Evolutionary conservation across 2,113 vertebrate species (phyloP), one percentile per base, ranked within the genome.

Genomic region (Myotis lucifugus): DNA sequence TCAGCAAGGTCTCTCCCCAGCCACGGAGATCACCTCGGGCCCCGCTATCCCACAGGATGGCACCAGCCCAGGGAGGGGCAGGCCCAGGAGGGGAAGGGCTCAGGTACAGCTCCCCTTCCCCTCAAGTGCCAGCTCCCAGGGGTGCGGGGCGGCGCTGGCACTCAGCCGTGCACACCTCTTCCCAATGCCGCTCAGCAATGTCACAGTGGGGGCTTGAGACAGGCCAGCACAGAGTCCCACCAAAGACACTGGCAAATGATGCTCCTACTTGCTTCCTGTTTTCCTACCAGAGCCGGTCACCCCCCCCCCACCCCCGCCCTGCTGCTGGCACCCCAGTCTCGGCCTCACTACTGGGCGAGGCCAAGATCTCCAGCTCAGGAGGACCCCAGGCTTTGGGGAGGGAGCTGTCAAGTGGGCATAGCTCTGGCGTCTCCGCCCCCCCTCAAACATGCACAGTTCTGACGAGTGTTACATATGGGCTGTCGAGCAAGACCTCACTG

Each of bases 201-300:
- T 1, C 42, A 8, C 64, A 10, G 10, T 0, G 34, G 29, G 0
- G 7, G 46, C 2, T 0, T 21, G 2, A 8, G 21, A 9, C 1
- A 0, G 46, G 19, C 66, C 0, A 0, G 18, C 5, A 48, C 18
- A 2, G 12, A 59, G 23, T 42, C 7, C 56, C 23, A 40, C 77
- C 77, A 10, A 10, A 15, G n/a, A 59, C 10, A 17, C 0, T 21
- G 66, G 19, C 12, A 18, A 3, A 27, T 0, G 10, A 19, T 0
- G 14, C 6, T 25, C 37, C 9, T 1, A 8, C 1, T 23, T n/a
- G 15, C 5, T 56, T 14, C 59, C 29, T n/a, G 29, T 15, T 10
- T 6, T n/a, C 54, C 72, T 8, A 5, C 64, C 40, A 0, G 34
- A 37, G 32, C 46, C 0, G 0, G 4, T 32, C 2, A 17, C 34